phyloP scores from a whole-genome alignment of 1,140 invertebrate species.

The honey bee (Apis mellifera) region DNA sequence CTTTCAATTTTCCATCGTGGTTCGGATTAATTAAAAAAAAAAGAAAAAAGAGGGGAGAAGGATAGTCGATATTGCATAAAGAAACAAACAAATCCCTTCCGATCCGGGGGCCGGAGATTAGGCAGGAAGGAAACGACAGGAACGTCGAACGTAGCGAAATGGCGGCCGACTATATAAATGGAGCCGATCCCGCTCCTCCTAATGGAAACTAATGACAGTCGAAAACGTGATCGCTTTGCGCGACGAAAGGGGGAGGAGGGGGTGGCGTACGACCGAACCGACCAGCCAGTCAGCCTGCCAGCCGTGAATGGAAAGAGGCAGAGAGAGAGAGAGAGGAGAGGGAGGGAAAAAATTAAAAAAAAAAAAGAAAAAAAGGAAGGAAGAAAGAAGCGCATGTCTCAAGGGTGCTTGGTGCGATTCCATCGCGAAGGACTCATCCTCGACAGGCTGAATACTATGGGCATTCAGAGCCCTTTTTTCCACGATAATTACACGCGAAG shows the following conservation, averaged over 20 bases:
- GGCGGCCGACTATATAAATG: constrained; percentile 2
- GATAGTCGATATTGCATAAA: not conserved
- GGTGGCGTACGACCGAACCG: not conserved
- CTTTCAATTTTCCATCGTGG: not conserved
- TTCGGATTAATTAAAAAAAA: not conserved
- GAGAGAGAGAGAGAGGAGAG: not conserved
- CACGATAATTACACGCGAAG: constrained; percentile 71
- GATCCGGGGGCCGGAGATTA: not conserved
- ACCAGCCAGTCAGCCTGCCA: not conserved
- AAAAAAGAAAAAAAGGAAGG: constrained; percentile 11
- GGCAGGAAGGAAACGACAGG: not conserved
- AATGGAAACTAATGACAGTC: constrained; percentile 24
- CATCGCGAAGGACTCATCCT: constrained; percentile 46
- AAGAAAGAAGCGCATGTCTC: constrained; percentile 48
- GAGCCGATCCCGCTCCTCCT: not conserved
- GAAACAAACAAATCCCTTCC: not conserved
- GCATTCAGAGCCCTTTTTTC: constrained; percentile 56
- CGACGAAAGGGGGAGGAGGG: constrained; percentile 19
- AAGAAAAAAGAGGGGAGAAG: not conserved
- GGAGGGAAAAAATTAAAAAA: not conserved
- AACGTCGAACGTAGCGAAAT: constrained; percentile 3
- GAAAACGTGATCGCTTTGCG: constrained; percentile 48
- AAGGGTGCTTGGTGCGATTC: constrained; percentile 48
- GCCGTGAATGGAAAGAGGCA: not conserved
- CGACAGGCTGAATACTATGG: constrained; percentile 38